These are phyloP conservation scores for Coilia nasus DNA, from an alignment of 2,797 vertebrate genomes.

Conservation along the genomic window DNA sequence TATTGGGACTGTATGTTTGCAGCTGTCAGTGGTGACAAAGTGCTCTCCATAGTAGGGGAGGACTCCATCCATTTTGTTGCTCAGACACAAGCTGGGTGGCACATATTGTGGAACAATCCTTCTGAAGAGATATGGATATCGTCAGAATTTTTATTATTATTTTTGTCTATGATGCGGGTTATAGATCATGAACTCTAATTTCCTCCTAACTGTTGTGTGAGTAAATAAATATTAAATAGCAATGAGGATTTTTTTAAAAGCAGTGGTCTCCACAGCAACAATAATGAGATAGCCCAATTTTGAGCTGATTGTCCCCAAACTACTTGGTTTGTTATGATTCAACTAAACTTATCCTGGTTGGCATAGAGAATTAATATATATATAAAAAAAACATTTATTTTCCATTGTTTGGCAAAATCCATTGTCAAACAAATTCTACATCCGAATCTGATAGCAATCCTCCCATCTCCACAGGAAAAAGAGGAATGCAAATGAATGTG, in stretches of 20 bases:
- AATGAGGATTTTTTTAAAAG: background rate
- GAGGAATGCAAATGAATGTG: background rate
- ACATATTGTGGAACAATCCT: background rate
- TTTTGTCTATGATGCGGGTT: background rate
- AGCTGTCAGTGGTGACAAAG: constrained; percentile 14
- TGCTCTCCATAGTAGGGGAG: background rate
- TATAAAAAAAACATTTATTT: background rate
- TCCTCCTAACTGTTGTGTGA: background rate
- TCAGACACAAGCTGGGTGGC: background rate
- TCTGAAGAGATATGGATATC: background rate
- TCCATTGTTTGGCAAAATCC: background rate
- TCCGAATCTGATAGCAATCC: background rate
- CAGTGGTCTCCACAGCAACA: background rate
- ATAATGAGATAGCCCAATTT: background rate
- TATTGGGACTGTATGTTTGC: background rate
- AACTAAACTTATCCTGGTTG: background rate
- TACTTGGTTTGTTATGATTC: background rate
- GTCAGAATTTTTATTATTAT: background rate
- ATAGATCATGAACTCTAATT: background rate
- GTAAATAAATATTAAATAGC: background rate
- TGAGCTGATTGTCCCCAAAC: background rate
- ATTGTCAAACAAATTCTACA: background rate
- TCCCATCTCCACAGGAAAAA: background rate
- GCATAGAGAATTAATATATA: background rate
- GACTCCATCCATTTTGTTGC: background rate